phyloP scores from a whole-genome alignment of 2,797 vertebrate genomes.

The Peromyscus melanophrys region DNA sequence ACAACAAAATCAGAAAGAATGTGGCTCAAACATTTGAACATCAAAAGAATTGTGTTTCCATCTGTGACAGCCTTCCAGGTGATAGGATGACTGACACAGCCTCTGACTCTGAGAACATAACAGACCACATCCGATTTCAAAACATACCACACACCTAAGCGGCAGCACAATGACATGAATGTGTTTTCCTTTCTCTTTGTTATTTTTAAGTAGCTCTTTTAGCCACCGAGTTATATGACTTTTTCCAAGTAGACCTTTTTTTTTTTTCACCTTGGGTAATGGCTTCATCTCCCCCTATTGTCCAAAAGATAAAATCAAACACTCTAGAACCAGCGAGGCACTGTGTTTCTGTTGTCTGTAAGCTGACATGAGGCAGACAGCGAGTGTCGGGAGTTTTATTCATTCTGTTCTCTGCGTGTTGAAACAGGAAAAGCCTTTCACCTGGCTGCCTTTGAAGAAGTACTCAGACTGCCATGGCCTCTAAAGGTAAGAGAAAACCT shows the following conservation, averaged over 20 bases:
- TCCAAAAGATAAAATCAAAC: slow-evolving; percentile 83
- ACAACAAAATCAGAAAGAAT: not conserved
- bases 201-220: slow-evolving; percentile 47
- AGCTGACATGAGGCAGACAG: slow-evolving; percentile 82
- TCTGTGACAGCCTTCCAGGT: not conserved
- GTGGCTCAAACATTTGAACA: slow-evolving; percentile 5
- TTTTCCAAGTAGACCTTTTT: slow-evolving; percentile 34
- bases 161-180: not conserved
- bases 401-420: slow-evolving; percentile 85
- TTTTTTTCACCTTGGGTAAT: slow-evolving; percentile 61
- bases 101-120: slow-evolving; percentile 48
- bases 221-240: not conserved
- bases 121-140: not conserved
- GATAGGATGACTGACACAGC: not conserved
- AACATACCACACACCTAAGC: not conserved
- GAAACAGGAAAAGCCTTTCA: slow-evolving; percentile 88
- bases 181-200: slow-evolving; percentile 36
- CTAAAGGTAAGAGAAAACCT: slow-evolving; percentile 89
- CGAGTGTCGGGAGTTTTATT: slow-evolving; percentile 86
- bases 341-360: slow-evolving; percentile 81
- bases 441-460: slow-evolving; percentile 89
- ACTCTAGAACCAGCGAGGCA: slow-evolving; percentile 75
- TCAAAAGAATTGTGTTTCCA: slow-evolving; percentile 3
- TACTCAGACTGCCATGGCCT: slow-evolving; percentile 90
- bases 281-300: slow-evolving; percentile 85